A percentile compares a stretch with the other conserved stretches of the same genome.
Evolutionary conservation across 2,797 vertebrate genomes (phyloP).

Genomic region (Hapalemur alaotrensis): DNA sequence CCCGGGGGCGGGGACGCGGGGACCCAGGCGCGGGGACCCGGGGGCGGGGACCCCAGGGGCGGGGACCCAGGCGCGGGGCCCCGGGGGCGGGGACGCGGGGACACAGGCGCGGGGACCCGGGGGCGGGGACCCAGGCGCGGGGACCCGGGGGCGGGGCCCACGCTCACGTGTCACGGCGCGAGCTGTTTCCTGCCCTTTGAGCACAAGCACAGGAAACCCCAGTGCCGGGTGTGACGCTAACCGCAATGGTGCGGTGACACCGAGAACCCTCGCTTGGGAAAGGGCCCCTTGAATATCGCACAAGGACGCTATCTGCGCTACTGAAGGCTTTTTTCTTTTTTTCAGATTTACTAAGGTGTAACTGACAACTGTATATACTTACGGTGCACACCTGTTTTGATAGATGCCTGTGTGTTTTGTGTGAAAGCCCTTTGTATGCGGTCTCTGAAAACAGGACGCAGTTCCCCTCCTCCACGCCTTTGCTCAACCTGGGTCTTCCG

Average conservation of each 20-base stretch:
- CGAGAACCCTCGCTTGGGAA: neutral
- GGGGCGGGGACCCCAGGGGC: too few species aligned
- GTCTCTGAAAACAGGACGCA: neutral
- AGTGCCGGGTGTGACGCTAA: neutral
- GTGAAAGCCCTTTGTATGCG: neutral
- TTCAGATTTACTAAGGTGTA: neutral
- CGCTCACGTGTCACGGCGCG: too few species aligned
- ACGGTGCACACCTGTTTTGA: neutral
- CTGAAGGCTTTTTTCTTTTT: too few species aligned
- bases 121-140: too few species aligned
- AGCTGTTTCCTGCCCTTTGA: neutral
- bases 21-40: too few species aligned
- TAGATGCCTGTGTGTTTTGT: too few species aligned
- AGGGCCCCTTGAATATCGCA: neutral
- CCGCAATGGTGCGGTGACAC: neutral
- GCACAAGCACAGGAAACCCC: neutral
- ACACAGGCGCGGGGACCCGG: too few species aligned
- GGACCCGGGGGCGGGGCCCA: too few species aligned
- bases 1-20: too few species aligned
- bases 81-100: too few species aligned
- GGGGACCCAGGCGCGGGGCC: too few species aligned
- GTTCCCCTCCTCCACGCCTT: neutral
- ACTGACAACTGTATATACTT: neutral
- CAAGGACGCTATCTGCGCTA: too few species aligned
- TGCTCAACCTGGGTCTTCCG: neutral